phyloP scores from a whole-genome alignment of 2,797 vertebrate species.

The Galaxias olidus region DNA sequence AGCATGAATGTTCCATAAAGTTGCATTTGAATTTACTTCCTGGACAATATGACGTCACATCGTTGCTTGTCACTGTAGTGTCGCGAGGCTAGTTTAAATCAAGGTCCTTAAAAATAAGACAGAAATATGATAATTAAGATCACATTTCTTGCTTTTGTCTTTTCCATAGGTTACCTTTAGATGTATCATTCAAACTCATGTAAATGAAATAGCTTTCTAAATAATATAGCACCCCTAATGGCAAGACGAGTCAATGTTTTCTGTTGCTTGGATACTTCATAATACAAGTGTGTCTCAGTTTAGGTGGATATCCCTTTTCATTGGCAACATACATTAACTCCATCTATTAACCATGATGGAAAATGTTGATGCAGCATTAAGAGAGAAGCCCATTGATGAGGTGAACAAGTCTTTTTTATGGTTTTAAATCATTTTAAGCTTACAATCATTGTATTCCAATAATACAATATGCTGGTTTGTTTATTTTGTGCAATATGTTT shows the following conservation, averaged over 20 bases:
- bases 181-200: background rate
- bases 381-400: constrained; percentile 46
- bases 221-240: constrained; percentile 35
- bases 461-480: too few species aligned
- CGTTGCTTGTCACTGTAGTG: too few species aligned
- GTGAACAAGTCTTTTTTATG: constrained; percentile 28
- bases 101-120: too few species aligned
- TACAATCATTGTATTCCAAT: background rate
- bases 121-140: too few species aligned
- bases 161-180: too few species aligned
- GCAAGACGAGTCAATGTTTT: constrained; percentile 46
- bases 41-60: too few species aligned
- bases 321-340: constrained; percentile 13
- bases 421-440: background rate
- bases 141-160: too few species aligned
- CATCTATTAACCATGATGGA: constrained; percentile 29
- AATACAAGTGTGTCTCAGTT: constrained; percentile 27
- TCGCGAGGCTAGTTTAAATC: too few species aligned
- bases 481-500: background rate
- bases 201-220: background rate
- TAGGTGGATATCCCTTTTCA: background rate
- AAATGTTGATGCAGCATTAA: constrained; percentile 15
- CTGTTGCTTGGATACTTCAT: constrained; percentile 61
- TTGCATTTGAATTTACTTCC: too few species aligned
- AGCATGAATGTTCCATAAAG: too few species aligned